These are phyloP conservation scores for Protobothrops flavoviridis DNA, from an alignment of 2,113 vertebrate species.

Conservation along the genomic window DNA sequence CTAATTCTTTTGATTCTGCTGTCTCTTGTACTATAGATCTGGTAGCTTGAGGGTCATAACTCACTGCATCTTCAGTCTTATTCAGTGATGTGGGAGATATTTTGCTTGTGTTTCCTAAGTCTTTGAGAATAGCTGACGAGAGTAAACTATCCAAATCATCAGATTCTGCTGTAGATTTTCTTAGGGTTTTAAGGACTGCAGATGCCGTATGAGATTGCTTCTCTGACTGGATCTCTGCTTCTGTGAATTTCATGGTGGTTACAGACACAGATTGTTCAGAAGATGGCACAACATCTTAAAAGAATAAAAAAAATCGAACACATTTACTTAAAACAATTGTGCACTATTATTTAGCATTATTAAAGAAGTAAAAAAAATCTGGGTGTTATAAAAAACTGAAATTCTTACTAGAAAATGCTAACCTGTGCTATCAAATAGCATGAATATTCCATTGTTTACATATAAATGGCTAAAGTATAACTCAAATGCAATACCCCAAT, in stretches of 20 bases:
- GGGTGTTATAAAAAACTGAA: not conserved
- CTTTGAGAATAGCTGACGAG: conserved; percentile 53
- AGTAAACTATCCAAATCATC: conserved; percentile 61
- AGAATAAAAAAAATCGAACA: conserved; percentile 30
- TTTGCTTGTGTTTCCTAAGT: conserved; percentile 35
- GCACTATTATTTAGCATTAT: conserved; percentile 21
- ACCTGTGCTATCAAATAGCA: not conserved
- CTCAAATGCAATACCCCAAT: not conserved
- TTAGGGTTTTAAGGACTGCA: conserved; percentile 59
- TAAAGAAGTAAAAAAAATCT: conserved; percentile 28
- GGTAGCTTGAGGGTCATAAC: conserved; percentile 50
- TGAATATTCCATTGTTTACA: not conserved
- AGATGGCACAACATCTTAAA: conserved; percentile 61
- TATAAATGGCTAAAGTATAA: not conserved
- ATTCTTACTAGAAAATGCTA: not conserved
- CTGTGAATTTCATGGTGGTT: conserved; percentile 63
- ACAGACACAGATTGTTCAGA: conserved; percentile 63
- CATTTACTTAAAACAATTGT: conserved; percentile 36
- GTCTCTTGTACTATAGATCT: conserved; percentile 78
- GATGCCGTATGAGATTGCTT: conserved; percentile 59
- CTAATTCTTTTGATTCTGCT: conserved; percentile 64
- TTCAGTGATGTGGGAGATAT: conserved; percentile 36
- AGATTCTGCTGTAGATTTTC: conserved; percentile 64
- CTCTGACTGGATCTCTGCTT: conserved; percentile 59
- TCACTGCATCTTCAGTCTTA: conserved; percentile 44